Percentiles rank a stretch among this genome's conserved stretches.
Evolutionary conservation across 2,113 vertebrate genomes (phyloP).

Genomic region (Myiozetetes cayanensis): DNA sequence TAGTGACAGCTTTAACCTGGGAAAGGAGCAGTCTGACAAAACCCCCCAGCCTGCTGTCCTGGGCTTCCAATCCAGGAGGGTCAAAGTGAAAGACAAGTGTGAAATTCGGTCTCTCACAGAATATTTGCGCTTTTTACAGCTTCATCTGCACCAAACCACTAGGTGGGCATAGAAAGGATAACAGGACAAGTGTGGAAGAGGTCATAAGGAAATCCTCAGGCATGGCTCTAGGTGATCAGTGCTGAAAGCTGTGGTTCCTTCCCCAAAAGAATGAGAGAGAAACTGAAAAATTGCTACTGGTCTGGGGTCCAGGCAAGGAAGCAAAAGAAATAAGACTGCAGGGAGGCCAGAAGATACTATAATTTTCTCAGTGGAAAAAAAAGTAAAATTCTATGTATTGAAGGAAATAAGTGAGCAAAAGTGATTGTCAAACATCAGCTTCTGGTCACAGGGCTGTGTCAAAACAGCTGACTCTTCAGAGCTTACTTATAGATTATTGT

Average conservation of each 20-base stretch:
- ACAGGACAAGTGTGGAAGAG: not conserved
- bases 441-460: not conserved
- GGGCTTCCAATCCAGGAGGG: not conserved
- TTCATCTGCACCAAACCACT: not conserved
- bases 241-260: not conserved
- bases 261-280: not conserved
- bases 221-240: not conserved
- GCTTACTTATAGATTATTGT: not conserved
- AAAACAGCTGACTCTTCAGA: not conserved
- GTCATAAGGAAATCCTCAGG: not conserved
- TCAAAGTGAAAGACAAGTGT: not conserved
- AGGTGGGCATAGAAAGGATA: not conserved
- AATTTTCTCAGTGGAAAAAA: fast-evolving
- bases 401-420: not conserved
- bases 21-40: not conserved
- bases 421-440: not conserved
- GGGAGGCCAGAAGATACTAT: not conserved
- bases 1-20: not conserved
- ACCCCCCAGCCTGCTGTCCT: not conserved
- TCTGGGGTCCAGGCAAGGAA: not conserved
- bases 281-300: not conserved
- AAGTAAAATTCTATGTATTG: too few relatives aligned
- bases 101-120: not conserved
- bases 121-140: not conserved
- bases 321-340: not conserved